Evolutionary conservation across 2,113 vertebrate species (phyloP), one percentile per base, ranked within the genome.

Genomic region (Neolamprologus sp.): DNA sequence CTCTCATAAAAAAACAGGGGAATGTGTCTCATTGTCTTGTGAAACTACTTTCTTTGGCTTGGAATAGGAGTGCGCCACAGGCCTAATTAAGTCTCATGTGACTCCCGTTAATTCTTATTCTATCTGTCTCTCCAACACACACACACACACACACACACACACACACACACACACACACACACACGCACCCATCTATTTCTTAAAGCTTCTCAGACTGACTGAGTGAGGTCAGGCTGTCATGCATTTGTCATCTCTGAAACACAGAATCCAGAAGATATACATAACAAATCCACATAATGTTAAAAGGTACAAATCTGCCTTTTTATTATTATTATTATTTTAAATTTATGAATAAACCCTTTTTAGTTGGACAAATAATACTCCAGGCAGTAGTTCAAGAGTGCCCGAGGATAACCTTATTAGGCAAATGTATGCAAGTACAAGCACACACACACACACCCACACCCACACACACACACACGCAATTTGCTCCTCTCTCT

Each of bases 391-490:
- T 13, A 21, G 75, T 87, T 45, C 80, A 81, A 40, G 21, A 53
- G 49, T 33, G 88, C 88, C 85, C 33, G n/a, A 71, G 78, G 65
- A 83, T 47, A 88, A 49, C 51, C 81, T 68, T 86, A 80, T 85
- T 82, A 84, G 82, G 85, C 55, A 93, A 91, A 92, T 87, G 31
- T 55, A 90, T 88, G 53, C 88, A 85, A 51, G 11, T 78, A 26
- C 2, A 31, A 23, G 35, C 73, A 63, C 33, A 51, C 51, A 49
- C 51, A 55, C 83, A 68, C 33, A 51, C 85, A 14, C n/a, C 19
- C 79, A 68, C 35, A 58, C 47, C 37, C 40, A 12, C 40, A 4
- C 47, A 1, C 5, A 26, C 54, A 8, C 54, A 14, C 23, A 14
- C 2, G 0, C 71, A 58, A 9, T 42, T 23, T 9, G n/a, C 13